Conservation (phyloP, 2,888 invertebrate species). For the Ceraclea dissimilis region DNA sequence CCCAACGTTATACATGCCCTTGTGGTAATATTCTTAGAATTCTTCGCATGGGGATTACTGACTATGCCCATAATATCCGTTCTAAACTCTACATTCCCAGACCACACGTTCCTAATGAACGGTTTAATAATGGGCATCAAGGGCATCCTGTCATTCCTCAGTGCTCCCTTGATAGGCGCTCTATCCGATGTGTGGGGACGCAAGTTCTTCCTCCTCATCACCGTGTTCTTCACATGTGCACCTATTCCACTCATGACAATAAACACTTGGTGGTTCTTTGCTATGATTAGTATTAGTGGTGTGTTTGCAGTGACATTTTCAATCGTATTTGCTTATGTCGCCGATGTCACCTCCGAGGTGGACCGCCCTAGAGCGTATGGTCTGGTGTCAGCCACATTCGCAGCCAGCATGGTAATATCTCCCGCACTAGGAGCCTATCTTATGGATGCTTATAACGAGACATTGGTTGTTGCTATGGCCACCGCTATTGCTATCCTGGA, state of each 20-base stretch:
- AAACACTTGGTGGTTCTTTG: conserved; percentile 99
- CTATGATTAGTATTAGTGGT: conserved; percentile 97
- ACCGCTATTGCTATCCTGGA: conserved; percentile 94
- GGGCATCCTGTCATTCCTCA: conserved; percentile 94
- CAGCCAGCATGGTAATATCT: conserved; percentile 97
- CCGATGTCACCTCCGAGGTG: conserved; percentile 96
- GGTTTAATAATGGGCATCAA: conserved; percentile 98
- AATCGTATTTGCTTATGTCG: conserved; percentile 98
- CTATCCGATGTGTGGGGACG: conserved; percentile 98
- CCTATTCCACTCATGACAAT: conserved; percentile 99
- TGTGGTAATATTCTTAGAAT: conserved; percentile 98
- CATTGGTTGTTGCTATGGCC: conserved; percentile 87
- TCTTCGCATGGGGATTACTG: conserved; percentile 98
- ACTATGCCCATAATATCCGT: conserved; percentile 96
- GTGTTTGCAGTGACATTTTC: conserved; percentile 99
- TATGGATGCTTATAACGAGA: conserved; percentile 76
- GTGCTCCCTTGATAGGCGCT: conserved; percentile 95
- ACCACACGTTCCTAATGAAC: conserved; percentile 99
- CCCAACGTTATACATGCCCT: conserved; percentile 98
- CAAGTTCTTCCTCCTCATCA: conserved; percentile 94
- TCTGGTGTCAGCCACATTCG: conserved; percentile 97
- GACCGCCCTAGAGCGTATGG: conserved; percentile 94
- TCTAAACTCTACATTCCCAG: conserved; percentile 94
- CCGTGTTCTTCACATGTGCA: conserved; percentile 97
- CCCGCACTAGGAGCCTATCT: conserved; percentile 91